phyloP scores from a whole-genome alignment of 2,797 vertebrate species.

The Micrastur ruficollis region DNA sequence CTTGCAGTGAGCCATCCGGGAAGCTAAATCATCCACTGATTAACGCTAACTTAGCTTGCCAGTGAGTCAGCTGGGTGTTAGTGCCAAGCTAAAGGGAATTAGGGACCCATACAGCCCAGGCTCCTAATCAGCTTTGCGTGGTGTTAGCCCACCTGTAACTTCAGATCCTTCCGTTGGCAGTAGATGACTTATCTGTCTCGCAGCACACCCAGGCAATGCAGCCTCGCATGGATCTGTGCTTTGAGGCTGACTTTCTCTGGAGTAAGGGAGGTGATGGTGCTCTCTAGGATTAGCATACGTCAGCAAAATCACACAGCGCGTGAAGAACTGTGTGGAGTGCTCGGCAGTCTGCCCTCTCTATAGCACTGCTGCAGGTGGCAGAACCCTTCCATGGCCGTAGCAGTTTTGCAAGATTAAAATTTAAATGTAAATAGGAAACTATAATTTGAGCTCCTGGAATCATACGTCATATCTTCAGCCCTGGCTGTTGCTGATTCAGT shows the following conservation, averaged over 20 bases:
- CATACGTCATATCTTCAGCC: neutral
- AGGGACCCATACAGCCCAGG: neutral
- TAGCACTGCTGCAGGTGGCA: neutral
- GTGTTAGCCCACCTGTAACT: neutral
- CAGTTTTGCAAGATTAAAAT: neutral
- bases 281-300: neutral
- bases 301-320: neutral
- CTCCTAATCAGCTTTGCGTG: neutral
- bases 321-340: neutral
- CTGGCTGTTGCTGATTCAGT: neutral
- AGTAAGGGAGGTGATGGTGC: neutral
- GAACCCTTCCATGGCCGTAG: neutral
- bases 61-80: no score
- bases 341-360: neutral
- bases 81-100: neutral
- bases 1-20: neutral
- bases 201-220: neutral
- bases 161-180: neutral
- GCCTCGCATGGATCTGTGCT: rapidly evolving
- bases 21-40: neutral
- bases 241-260: neutral
- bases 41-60: neutral
- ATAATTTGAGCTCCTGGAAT: neutral
- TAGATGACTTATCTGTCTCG: neutral
- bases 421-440: neutral